Evolutionary conservation across 1,140 invertebrate genomes (phyloP).

Genomic region (Cylas formicarius): DNA sequence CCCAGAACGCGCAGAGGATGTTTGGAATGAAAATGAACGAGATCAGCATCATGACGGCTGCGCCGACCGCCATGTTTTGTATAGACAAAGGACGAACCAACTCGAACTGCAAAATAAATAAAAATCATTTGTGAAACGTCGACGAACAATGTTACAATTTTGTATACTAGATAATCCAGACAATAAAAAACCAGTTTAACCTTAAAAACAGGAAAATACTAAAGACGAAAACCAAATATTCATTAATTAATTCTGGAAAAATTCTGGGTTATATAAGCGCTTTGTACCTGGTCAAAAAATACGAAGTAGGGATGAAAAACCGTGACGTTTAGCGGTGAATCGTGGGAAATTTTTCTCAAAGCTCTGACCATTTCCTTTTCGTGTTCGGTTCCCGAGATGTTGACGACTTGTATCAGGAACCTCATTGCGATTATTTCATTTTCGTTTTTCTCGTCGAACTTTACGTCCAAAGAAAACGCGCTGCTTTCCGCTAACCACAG

Average conservation of each 20-base stretch:
- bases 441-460: conserved; percentile 67
- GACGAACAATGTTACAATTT: too few relatives aligned
- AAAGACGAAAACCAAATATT: not conserved
- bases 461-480: conserved; percentile 75
- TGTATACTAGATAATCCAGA: too few relatives aligned
- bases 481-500: conserved; percentile 66
- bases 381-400: conserved; percentile 81
- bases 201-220: conserved; percentile 1
- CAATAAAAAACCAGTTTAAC: too few relatives aligned
- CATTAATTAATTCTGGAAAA: not conserved
- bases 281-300: conserved; percentile 79
- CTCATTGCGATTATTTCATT: conserved; percentile 69
- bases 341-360: conserved; percentile 67
- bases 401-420: conserved; percentile 82
- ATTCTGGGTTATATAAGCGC: conserved; percentile 1
- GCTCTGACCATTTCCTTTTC: conserved; percentile 86
- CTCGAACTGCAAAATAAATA: conserved; percentile 72
- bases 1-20: conserved; percentile 86
- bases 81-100: conserved; percentile 86
- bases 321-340: conserved; percentile 74
- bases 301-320: conserved; percentile 94
- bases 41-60: conserved; percentile 92
- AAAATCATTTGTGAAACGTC: too few relatives aligned
- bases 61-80: conserved; percentile 87
- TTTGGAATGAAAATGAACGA: conserved; percentile 95